Base-by-base conservation (phyloP, 2,113 vertebrate genomes). In the Xyliphius kryptos region DNA sequence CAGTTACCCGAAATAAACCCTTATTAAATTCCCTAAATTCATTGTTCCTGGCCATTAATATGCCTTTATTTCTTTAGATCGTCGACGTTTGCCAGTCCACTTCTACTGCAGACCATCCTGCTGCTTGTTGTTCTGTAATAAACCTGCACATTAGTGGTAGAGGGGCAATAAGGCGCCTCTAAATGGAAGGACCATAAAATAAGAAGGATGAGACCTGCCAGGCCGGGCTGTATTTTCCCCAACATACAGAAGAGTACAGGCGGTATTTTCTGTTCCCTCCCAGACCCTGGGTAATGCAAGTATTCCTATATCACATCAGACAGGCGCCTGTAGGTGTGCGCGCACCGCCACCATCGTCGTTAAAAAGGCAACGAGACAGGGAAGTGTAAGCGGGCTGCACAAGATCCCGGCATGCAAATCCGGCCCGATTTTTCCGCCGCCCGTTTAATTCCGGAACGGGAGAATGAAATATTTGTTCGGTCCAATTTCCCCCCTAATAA, bases 401-500 rank as follows among this genome's bases (percentile, higher is more conserved):
- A n/a, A n/a, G 26, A 32, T 32, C 26, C 26, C 26, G 2, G 26
- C 26, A 32, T 32, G 26, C 9, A 16, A 52, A 67, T 47, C 20
- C 40, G 37, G 32, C 13, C 48, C 5, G 60, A 61, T 51, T 26
- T 58, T 17, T 46, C 15, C 46, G 9, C 10, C 48, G 12, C 38
- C 13, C 26, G 22, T 50, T 36, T 59, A 50, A 50, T 66, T 68
- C 58, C 13, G 37, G 38, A 38, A 56, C 8, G n/a, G n/a, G 46
- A 52, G 67, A 67, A 64, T 67, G 40, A 67, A 67, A 44, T 41
- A 63, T 68, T 60, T 60, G 65, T 59, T 54, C 36, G 12, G 48
- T 58, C 9, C 54, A 60, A 67, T 67, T 67, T 67, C 46, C 60
- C 41, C 21, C 32, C 32, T 67, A 67, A 63, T 72, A 56, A 55